phyloP scores from a whole-genome alignment of 2,113 vertebrate species.

The Micronycteris hirsuta region DNA sequence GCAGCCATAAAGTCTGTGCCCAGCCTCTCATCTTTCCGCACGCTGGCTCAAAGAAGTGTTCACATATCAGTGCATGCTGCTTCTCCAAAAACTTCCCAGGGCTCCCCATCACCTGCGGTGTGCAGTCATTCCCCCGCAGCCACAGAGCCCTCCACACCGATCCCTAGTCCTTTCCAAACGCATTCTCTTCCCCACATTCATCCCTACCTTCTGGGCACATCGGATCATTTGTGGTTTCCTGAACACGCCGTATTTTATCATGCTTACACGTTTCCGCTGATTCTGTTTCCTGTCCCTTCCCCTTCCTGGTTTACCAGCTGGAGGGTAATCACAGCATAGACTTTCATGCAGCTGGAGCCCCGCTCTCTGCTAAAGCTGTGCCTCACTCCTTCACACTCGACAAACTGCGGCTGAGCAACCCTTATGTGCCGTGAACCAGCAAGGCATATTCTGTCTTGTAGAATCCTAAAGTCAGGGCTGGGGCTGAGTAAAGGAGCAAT shows the following conservation, averaged over 20 bases:
- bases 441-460: background rate
- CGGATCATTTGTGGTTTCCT: background rate
- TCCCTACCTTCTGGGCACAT: background rate
- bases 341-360: background rate
- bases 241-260: background rate
- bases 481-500: background rate
- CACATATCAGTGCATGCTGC: background rate
- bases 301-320: background rate
- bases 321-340: background rate
- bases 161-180: background rate
- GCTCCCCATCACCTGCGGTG: background rate
- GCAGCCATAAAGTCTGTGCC: background rate
- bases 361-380: background rate
- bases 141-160: background rate
- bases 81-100: background rate
- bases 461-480: background rate
- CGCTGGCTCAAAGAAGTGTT: background rate
- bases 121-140: background rate
- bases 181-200: background rate
- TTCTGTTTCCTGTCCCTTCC: background rate
- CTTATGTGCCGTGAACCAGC: background rate
- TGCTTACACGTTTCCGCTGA: background rate
- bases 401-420: background rate
- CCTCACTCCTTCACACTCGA: background rate
- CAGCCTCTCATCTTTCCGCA: background rate